Evolutionary conservation across 1,140 invertebrate genomes (phyloP), one percentile per base, ranked within the genome.

Genomic region (Hirudo medicinalis): DNA sequence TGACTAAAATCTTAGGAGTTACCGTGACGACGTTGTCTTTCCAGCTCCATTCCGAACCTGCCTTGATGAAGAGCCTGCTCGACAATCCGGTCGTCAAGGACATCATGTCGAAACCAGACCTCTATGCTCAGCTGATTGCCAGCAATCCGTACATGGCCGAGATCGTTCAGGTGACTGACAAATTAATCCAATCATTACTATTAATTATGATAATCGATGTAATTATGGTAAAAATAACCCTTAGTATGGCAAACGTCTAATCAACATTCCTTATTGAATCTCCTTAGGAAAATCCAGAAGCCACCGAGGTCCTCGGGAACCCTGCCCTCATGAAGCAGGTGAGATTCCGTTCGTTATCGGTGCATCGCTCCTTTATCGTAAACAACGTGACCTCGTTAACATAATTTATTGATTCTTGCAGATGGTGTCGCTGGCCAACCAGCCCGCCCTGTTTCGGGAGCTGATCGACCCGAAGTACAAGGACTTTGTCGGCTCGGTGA

Each of bases 401-500:
- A 49, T 49, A 49, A 49, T 49, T 49, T 49, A 49, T 49, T 49
- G 3, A 13, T 49, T 8, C 43, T 49, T 9, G 43, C 43, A 49
- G 43, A 49, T 49, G 43, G 43, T 49, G 13, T 49, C 43, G 15
- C 43, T 11, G 93, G 99, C 91, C 4, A 85, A 94, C 43, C 99
- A 99, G 99, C 91, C 4, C 85, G 94, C 49, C 99, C 99, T 96
- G 91, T 83, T 99, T 72, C 92, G 98, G 82, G 96, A 99, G 79
- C 81, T 99, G 74, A 98, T 98, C 94, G 87, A 96, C 71, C 92
- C 91, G n/a, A 94, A 99, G 80, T 96, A 99, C 84, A 86, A 96
- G 75, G 94, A 95, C 55, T 87, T 99, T 78, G 94, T 92, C 73
- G 99, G 99, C 84, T 83, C 99, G 68, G 96, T 99, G 84, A 43